Base-by-base conservation (phyloP, 37 sponge, comb jelly and placozoan species). In the Dysidea cf. avara region DNA sequence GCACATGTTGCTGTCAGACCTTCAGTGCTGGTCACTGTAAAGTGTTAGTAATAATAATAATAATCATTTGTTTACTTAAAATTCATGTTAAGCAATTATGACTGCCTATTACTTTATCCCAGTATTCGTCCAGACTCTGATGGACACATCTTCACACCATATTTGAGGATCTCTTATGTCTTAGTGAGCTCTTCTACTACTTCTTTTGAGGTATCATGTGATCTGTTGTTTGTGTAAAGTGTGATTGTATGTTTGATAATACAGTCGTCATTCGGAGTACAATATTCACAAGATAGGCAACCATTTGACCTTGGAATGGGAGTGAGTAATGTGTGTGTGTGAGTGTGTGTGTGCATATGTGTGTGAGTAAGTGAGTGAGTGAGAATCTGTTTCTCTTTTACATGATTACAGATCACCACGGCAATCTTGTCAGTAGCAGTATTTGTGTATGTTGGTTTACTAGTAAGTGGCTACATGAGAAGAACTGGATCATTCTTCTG, bases 401-500 rank as follows among this genome's bases (percentile, higher is more conserved):
- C n/a, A n/a, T n/a, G n/a, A n/a, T n/a, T n/a, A 12, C 55, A 64
- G 73, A 43, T 81, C 2, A 53, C 66, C 18, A 54, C 57, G 7
- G 34, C 40, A 7, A 40, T 91, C 17, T 56, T 85, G 12, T 24
- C 37, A 46, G 47, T 78, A 6, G 31, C 74, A 43, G 71, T 58
- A 7, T 39, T 50, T 20, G 64, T 83, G 17, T 86, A 78, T 59
- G 54, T 69, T 68, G 92, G 83, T 3, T 53, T 91, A 35, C 61
- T 68, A 34, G 43, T 75, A 11, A 82, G 83, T 64, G 83, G 87
- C 11, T 86, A 58, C 70, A 46, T 91, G 28, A 59, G 87, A 52
- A 72, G 83, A 31, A 71, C 60, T 61, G 92, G 92, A 29, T 56
- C 46, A 14, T 58, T 20, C 48, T 86, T 68, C 68, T 90, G 91